Base-by-base conservation (phyloP, 2,888 invertebrate species). In the Ischnus inquisitorius region DNA sequence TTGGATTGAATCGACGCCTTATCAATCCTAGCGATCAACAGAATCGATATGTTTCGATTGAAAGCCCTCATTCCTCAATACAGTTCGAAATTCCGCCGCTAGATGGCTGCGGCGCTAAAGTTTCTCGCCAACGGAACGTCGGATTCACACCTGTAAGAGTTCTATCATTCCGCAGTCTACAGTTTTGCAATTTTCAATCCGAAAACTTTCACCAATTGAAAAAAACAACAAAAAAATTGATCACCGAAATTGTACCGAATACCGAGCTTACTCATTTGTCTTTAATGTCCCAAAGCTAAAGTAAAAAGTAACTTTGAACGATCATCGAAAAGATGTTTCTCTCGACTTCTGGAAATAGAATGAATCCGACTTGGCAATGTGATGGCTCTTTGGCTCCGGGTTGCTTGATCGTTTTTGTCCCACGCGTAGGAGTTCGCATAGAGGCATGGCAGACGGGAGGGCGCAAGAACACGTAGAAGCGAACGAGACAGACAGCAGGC, bases 401-500 rank as follows among this genome's bases (percentile, higher is more conserved):
- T 46, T 22, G 28, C 69, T 57, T 34, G 62, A 75, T 74, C 69
- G 74, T 71, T 79, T 79, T 79, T 76, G 79, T 83, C 79, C 83
- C 83, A 79, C 83, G 83, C 76, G 75, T 71, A 43, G 68, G 72
- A 46, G 54, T 68, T 77, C 68, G 41, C 67, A 60, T 46, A 39
- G 65, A 80, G 64, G 54, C 41, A 54, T 64, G 54, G 69, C 62
- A 71, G 60, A 57, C 69, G 46, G 46, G 60, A 79, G 83, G 57
- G 74, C 72, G 77, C 79, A 77, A 80, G 83, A 77, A 83, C 80
- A 83, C 83, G 80, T 83, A 83, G 83, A 77, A 64, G 68, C 34
- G 68, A 75, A 80, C 76, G 80, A 83, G 83, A 80, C 80, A 77
- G 83, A 80, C 83, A 83, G 77, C 83, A 77, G 83, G 83, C 83